Base-by-base conservation (phyloP, 2,888 invertebrate genomes). In the Idaea dimidiata region DNA sequence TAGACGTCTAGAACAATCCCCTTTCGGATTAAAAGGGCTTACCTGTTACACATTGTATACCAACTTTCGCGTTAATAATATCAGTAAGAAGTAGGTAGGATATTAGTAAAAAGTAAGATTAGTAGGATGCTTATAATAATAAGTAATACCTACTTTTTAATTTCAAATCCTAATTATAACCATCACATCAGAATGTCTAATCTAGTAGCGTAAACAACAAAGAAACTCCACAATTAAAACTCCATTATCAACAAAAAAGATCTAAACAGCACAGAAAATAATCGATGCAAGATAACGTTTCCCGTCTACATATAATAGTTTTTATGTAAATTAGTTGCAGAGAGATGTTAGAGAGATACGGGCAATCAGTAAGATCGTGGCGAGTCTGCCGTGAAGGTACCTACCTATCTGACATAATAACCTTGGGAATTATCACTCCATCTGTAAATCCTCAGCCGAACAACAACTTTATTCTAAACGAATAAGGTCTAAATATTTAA, bases 321-420 rank as follows among this genome's bases (percentile, higher is more conserved):
- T 81, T 81, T 82, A 87, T 87, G 87, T 86, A 87, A 87, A 88
- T 87, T 83, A 86, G 84, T 81, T 82, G 84, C 81, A 80, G 71
- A 75, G 86, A 85, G 84, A 82, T 87, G 80, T 81, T 3, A 66
- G 67, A 67, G 66, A 75, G 82, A 82, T 81, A 78, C 14, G 68
- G 32, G 68, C 69, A 72, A 81, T 80, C 80, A 58, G 63, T 63
- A 65, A 64, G 68, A 71, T 73, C 72, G 66, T 69, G 72, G 58
- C 68, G 66, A 67, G 43, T 43, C 65, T 68, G 66, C 64, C 59
- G 77, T 75, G 69, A 59, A 67, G 69, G 71, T 76, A 78, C 76
- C 72, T 58, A 59, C n/a, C 62, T 70, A 68, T 71, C 71, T 71
- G 54, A 62, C 64, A 71, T 71, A 69, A 69, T 63, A 63, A 60